phyloP scores from a whole-genome alignment of 1,140 invertebrate genomes.

The Drosophila azteca region DNA sequence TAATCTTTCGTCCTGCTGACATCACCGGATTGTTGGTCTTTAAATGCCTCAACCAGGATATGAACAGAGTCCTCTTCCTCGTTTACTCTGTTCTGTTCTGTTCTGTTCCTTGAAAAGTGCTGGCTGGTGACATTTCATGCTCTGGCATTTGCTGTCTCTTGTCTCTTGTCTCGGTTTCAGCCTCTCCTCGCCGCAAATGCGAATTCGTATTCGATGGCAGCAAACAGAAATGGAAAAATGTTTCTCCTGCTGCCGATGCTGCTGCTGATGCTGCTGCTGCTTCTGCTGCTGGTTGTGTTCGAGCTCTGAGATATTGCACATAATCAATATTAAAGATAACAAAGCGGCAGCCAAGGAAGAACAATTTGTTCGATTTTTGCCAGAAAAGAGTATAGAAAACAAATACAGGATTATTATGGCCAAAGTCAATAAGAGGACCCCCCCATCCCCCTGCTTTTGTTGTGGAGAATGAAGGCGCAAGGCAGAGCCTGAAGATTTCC shows the following conservation, averaged over 20 bases:
- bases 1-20: not conserved
- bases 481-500: conserved; percentile 38
- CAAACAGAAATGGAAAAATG: conserved; percentile 15
- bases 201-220: conserved; percentile 12
- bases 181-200: not conserved
- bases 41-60: conserved; percentile 14
- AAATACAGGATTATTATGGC: conserved; percentile 55
- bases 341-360: conserved; percentile 33
- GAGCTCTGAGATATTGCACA: conserved; percentile 45
- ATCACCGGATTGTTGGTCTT: not conserved
- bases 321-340: conserved; percentile 59
- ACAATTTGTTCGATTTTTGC: conserved; percentile 20
- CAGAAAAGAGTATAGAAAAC: conserved; percentile 25
- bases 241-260: not conserved
- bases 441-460: not conserved
- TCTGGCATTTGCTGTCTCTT: conserved; percentile 1
- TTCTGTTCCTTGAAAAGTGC: not conserved
- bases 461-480: conserved; percentile 33
- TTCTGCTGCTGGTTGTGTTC: not conserved
- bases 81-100: not conserved
- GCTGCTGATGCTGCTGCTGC: conserved; percentile 2
- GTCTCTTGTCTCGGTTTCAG: not conserved
- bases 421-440: conserved; percentile 33
- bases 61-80: conserved; percentile 2
- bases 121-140: conserved; percentile 11